These are phyloP conservation scores for Centroberyx gerrardi DNA, from an alignment of 2,797 vertebrate genomes.

Conservation along the genomic window DNA sequence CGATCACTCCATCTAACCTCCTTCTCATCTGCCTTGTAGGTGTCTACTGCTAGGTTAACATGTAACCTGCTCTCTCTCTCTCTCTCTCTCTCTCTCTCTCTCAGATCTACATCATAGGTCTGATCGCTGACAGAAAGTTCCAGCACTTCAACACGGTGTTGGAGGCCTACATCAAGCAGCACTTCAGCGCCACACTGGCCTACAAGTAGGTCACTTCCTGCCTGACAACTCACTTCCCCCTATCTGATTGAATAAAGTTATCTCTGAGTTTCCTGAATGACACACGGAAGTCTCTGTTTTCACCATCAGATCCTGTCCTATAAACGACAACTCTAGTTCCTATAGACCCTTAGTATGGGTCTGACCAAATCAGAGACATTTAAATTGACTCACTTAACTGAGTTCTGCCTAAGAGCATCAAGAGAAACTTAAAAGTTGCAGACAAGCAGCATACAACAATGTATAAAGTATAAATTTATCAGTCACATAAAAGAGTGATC, in stretches of 20 bases:
- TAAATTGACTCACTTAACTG: neutral
- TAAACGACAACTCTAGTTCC: neutral
- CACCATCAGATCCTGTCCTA: neutral
- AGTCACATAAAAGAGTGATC: too few relatives aligned
- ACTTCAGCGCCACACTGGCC: constrained; percentile 97
- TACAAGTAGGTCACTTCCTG: constrained; percentile 92
- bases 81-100: constrained; percentile 10
- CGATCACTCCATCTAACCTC: constrained; percentile 21
- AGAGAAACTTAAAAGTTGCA: too few relatives aligned
- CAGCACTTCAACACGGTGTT: constrained; percentile 98
- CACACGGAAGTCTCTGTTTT: neutral
- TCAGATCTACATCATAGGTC: constrained; percentile 97
- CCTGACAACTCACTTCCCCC: neutral
- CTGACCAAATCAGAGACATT: neutral
- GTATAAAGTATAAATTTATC: too few relatives aligned
- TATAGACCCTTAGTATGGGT: neutral
- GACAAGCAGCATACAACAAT: too few relatives aligned
- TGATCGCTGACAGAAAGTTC: constrained; percentile 98
- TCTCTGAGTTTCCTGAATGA: neutral
- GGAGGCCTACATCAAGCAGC: constrained; percentile 98
- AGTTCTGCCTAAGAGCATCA: too few relatives aligned
- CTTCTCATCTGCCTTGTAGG: constrained; percentile 36
- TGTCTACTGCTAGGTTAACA: constrained; percentile 30
- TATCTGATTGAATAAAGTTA: neutral
- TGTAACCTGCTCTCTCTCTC: constrained; percentile 9